Base-by-base conservation (phyloP, 2,888 invertebrate species). In the Chrysolina oricalcia region DNA sequence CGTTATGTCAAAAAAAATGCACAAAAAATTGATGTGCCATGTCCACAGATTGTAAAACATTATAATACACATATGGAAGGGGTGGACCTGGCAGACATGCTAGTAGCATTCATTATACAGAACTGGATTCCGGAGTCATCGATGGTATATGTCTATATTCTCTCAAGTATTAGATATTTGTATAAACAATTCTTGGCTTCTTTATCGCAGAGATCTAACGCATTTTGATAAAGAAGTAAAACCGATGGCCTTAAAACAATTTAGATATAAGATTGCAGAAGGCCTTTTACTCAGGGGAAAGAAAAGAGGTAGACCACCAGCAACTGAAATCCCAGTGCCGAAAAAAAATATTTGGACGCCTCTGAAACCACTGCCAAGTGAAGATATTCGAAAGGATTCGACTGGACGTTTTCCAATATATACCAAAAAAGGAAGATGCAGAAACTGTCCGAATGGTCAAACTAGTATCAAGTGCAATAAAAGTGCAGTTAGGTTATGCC, bases 171-270 rank as follows among this genome's bases (percentile, higher is more conserved):
- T 59, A 5, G 59, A 59, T 10, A 59, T 59, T 13, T 59, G 53
- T 53, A 53, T 40, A 10, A 40, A 40, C 40, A 40, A 40, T 40
- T 48, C 64, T n/a, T 71, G 71, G 71, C 65, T 40, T 40, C 40
- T 40, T 10, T 40, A 71, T 65, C 48, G 63, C 50, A 64, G 71
- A 48, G 71, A 71, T 3, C 50, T 62, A 27, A 2, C 56, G 50
- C 56, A 56, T 40, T 40, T 69, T 19, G 53, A 40, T 40, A 40
- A 69, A 41, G 46, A 40, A 27, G 63, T 62, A 62, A 48, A 19
- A 64, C 19, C 35, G 48, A 70, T 70, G 70, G 48, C 27, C 17
- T 48, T 70, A 10, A 70, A 46, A 70, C 46, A 70, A 43, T 63
- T 63, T 63, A 17, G 59, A 17, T 35, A 13, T 65, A 17, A 10